These are phyloP conservation scores for Pachypanchax playfairii DNA, from an alignment of 2,113 vertebrate species.

Conservation along the genomic window DNA sequence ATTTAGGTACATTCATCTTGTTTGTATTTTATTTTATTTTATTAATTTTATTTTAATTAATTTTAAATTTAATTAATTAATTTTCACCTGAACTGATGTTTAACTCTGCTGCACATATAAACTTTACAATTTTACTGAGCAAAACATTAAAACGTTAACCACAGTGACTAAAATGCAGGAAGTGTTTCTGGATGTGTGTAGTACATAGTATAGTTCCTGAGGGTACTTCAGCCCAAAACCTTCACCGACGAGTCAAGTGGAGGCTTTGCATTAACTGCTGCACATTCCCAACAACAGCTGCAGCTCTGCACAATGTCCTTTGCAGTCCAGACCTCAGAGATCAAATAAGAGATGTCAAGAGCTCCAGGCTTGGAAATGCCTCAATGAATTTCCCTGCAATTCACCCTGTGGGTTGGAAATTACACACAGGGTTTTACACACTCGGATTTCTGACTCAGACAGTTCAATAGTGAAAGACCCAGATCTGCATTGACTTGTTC, in stretches of 20 bases:
- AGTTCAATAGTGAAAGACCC: constrained; percentile 46
- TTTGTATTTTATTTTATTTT: no score
- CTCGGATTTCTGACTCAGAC: constrained; percentile 52
- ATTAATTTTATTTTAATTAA: no score
- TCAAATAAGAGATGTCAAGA: constrained; percentile 17
- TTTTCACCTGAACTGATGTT: no score
- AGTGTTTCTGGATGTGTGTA: neutral
- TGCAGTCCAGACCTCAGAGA: constrained; percentile 44
- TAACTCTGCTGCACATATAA: neutral
- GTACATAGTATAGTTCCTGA: constrained; percentile 17
- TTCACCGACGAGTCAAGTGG: constrained; percentile 21
- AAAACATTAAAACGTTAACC: no score
- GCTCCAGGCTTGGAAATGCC: constrained; percentile 58
- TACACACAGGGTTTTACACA: constrained; percentile 43
- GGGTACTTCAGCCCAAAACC: constrained; percentile 4
- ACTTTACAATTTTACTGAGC: neutral
- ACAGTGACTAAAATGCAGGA: no score
- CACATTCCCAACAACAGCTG: constrained; percentile 9
- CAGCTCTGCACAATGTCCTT: constrained; percentile 42
- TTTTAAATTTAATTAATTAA: no score
- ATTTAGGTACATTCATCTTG: no score
- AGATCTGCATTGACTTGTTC: constrained; percentile 65
- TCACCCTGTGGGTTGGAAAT: constrained; percentile 34
- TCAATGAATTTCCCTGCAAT: constrained; percentile 32
- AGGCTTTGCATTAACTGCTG: constrained; percentile 33